Evolutionary conservation across 2,797 vertebrate genomes (phyloP).

Genomic region (Brachymystax lenok): DNA sequence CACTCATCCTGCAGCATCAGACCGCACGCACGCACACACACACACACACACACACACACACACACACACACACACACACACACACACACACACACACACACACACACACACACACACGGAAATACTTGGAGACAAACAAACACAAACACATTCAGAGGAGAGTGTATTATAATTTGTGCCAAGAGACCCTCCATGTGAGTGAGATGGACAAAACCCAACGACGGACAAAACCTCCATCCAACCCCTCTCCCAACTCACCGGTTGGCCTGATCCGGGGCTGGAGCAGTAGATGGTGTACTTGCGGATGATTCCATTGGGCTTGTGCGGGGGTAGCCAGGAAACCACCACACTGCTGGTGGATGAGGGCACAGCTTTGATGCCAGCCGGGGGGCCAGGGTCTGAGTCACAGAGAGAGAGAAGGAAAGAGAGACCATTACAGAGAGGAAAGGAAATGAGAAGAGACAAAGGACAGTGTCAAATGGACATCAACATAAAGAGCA

Average conservation of each 20-base stretch:
- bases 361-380: constrained; percentile 96
- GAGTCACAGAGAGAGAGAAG: constrained; percentile 35
- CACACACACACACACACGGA: constrained; percentile 5
- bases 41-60: constrained; percentile 42
- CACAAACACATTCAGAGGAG: constrained; percentile 19
- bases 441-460: constrained; percentile 20
- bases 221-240: too few relatives aligned
- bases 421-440: constrained; percentile 25
- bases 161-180: background rate
- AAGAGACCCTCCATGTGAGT: background rate
- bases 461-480: background rate
- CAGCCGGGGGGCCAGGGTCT: constrained; percentile 96
- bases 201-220: background rate
- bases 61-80: constrained; percentile 29
- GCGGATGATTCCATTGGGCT: constrained; percentile 96
- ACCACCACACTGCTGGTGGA: constrained; percentile 95
- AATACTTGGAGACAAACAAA: constrained; percentile 4
- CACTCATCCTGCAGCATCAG: constrained; percentile 66
- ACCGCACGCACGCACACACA: constrained; percentile 49
- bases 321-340: constrained; percentile 94
- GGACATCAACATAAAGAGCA: background rate
- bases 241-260: constrained; percentile 77
- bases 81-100: constrained; percentile 34
- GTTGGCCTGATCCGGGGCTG: constrained; percentile 93
- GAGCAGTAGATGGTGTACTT: constrained; percentile 99